phyloP scores from a whole-genome alignment of 2,888 invertebrate species.

The Lithophane ornitopus region DNA sequence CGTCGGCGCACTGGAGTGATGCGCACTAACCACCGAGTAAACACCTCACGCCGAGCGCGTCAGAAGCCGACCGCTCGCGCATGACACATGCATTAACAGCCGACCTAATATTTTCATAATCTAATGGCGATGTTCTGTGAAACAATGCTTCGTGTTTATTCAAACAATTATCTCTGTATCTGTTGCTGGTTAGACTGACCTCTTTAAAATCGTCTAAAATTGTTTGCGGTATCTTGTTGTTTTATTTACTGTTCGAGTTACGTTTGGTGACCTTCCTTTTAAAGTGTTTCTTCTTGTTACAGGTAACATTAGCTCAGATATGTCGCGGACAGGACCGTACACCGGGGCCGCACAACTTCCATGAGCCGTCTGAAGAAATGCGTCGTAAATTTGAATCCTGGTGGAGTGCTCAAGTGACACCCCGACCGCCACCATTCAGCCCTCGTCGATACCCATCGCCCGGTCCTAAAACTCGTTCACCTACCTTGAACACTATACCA shows the following conservation, averaged over 20 bases:
- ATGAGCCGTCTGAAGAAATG: constrained; percentile 95
- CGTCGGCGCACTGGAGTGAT: constrained; percentile 84
- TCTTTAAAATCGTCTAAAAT: constrained; percentile 89
- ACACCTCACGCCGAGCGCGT: constrained; percentile 77
- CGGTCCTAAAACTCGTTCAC: constrained; percentile 89
- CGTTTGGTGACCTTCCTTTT: constrained; percentile 72
- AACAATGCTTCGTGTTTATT: constrained; percentile 88
- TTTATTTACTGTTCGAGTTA: constrained; percentile 75
- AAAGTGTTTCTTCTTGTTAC: constrained; percentile 80
- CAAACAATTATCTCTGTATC: constrained; percentile 88
- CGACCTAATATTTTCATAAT: constrained; percentile 91
- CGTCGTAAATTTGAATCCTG: constrained; percentile 97
- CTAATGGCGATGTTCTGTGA: constrained; percentile 91
- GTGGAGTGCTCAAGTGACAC: constrained; percentile 95
- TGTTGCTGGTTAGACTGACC: constrained; percentile 89
- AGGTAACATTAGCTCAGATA: constrained; percentile 95
- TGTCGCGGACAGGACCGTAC: constrained; percentile 94
- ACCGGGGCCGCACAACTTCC: constrained; percentile 91
- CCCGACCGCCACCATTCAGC: constrained; percentile 89
- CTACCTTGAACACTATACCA: constrained; percentile 84
- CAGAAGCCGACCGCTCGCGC: constrained; percentile 82
- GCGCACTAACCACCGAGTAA: constrained; percentile 87
- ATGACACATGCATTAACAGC: constrained; percentile 90
- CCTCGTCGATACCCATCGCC: constrained; percentile 88
- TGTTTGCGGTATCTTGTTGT: constrained; percentile 83